Conservation (phyloP, 1,140 invertebrate species). For the Catajapyx aquilonaris region DNA sequence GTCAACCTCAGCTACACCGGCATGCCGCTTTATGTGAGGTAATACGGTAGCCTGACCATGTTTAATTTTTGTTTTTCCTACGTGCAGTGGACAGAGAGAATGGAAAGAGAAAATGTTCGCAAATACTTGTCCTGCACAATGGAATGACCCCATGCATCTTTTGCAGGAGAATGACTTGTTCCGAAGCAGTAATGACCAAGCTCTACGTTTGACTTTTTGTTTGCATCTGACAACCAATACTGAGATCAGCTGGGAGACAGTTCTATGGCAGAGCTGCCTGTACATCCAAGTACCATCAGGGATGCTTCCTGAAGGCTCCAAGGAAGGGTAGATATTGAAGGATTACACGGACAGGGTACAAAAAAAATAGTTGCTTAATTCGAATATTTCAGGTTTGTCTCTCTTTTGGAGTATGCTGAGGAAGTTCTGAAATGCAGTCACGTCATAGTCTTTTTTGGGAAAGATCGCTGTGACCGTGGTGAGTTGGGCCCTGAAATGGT, state of each 20-base stretch:
- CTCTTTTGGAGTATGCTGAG: conserved; percentile 85
- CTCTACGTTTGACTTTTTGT: conserved; percentile 46
- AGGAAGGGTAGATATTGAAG: conserved; percentile 58
- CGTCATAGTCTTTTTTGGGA: conserved; percentile 61
- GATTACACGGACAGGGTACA: too few relatives aligned
- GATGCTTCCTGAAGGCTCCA: conserved; percentile 67
- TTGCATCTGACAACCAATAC: conserved; percentile 54
- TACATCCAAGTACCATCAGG: conserved; percentile 70
- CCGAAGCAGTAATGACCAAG: conserved; percentile 18
- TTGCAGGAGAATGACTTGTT: conserved; percentile 29
- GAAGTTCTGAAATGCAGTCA: conserved; percentile 65
- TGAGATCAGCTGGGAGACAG: conserved; percentile 57
- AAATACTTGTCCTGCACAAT: background rate
- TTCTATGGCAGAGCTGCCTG: conserved; percentile 52
- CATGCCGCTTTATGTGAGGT: too few relatives aligned
- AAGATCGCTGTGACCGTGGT: conserved; percentile 61
- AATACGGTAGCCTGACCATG: too few relatives aligned
- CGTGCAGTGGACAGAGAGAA: conserved; percentile 10
- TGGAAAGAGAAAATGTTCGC: background rate
- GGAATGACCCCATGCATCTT: background rate
- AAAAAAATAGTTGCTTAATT: too few relatives aligned
- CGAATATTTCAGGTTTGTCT: conserved; percentile 38
- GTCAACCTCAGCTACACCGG: too few relatives aligned
- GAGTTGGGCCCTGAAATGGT: too few relatives aligned
- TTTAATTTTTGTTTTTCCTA: too few relatives aligned